Percentiles rank a stretch among this genome's conserved stretches.
phyloP scores from a whole-genome alignment of 2,797 vertebrate species.

The Calcarius lapponicus region DNA sequence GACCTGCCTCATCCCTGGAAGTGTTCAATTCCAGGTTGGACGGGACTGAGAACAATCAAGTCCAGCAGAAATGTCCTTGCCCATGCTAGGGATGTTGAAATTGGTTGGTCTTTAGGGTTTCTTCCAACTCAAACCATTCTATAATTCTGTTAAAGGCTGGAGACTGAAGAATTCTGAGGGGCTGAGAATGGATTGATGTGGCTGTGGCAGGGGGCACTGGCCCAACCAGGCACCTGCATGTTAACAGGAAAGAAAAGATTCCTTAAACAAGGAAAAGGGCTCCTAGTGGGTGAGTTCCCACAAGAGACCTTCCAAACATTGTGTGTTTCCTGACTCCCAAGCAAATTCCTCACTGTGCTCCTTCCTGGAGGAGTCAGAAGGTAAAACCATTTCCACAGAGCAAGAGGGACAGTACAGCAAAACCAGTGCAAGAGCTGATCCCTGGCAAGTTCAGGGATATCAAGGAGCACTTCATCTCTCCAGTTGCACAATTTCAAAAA shows the following conservation, averaged over 20 bases:
- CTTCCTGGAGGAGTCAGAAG: background rate
- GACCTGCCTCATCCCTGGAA: background rate
- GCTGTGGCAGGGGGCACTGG: background rate
- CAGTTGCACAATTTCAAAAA: slow-evolving; percentile 51
- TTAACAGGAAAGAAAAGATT: background rate
- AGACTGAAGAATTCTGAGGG: background rate
- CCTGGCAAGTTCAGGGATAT: background rate
- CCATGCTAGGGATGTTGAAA: background rate
- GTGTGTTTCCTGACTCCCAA: background rate
- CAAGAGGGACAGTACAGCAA: background rate
- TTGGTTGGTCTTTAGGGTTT: background rate
- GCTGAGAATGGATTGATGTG: background rate
- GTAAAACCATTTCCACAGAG: background rate
- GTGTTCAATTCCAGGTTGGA: background rate
- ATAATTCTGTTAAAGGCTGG: background rate
- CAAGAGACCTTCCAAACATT: background rate
- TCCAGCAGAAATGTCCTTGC: background rate
- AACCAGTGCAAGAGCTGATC: background rate
- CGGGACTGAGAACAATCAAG: accelerated
- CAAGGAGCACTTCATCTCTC: background rate
- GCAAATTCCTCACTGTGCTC: background rate
- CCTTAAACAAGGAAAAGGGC: background rate
- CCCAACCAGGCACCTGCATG: background rate
- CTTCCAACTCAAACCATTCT: background rate
- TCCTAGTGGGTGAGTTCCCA: background rate